These are phyloP conservation scores for Hydraecia micacea DNA, from an alignment of 2,888 invertebrate genomes.

Conservation along the genomic window DNA sequence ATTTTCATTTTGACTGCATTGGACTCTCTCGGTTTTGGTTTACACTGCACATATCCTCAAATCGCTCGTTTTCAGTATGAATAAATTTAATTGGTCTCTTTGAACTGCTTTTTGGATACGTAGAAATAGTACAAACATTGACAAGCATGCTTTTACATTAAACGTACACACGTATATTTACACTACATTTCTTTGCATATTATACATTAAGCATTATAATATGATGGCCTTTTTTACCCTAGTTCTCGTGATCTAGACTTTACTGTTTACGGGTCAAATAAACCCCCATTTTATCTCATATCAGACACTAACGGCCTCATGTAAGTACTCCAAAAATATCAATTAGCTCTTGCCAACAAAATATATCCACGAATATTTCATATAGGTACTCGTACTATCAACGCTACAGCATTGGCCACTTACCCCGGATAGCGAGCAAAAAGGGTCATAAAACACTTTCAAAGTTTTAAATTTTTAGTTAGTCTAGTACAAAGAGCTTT, in stretches of 20 bases:
- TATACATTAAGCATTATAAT: neutral
- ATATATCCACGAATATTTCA: constrained; percentile 29
- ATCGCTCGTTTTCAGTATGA: neutral
- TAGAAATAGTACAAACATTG: neutral
- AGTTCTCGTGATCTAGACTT: neutral
- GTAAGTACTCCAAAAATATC: neutral
- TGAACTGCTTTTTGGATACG: neutral
- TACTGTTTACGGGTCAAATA: neutral
- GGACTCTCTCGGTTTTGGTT: neutral
- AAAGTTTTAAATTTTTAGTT: constrained; percentile 51
- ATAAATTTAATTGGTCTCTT: constrained; percentile 3
- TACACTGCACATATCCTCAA: neutral
- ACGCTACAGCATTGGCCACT: constrained; percentile 24
- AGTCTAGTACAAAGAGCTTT: constrained; percentile 22
- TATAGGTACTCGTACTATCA: constrained; percentile 20
- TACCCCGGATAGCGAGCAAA: constrained; percentile 26
- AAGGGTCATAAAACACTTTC: constrained; percentile 45
- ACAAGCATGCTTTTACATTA: neutral
- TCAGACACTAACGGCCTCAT: neutral
- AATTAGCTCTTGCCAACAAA: neutral
- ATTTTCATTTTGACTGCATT: constrained; percentile 13
- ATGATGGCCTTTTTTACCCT: neutral
- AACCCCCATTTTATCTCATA: neutral
- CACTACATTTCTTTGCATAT: neutral
- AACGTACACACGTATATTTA: neutral